Evolutionary conservation across 1,140 invertebrate species (phyloP), one percentile per base, ranked within the genome.

Genomic region (Anagrus nilaparvatae): DNA sequence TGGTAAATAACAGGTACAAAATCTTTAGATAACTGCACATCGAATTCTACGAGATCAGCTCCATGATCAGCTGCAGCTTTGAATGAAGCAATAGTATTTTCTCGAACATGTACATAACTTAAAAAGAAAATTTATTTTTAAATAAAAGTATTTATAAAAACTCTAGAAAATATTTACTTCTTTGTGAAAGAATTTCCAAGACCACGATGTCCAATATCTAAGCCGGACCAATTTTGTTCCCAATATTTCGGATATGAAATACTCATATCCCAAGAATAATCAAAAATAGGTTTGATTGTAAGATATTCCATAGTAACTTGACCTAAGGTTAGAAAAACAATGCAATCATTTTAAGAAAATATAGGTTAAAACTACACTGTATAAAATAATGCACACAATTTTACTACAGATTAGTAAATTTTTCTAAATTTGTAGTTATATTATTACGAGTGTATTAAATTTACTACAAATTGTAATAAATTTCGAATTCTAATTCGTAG

Each of bases 1-100:
- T 97, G 94, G 70, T 95, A 97, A 38, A 97, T 82, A 23, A 97
- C 87, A 17, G 94, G 92, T 49, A 95, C 77, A 47, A 85, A 72
- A 67, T 97, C 93, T 70, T 93, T 95, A 47, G 88, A 91, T 17
- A 97, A 68, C 60, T 96, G 89, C 12, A 97, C 91, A 74, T 97
- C 94, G 71, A 97, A 94, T 67, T 97, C 94, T 19, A 97, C 84
- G 67, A 92, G 82, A 61, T 97, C 92, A n/a, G 81, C 82, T 41
- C 93, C 93, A 65, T 86, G 85, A 45, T 80, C 75, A 25, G 83
- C 84, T 20, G 93, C 92, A 46, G 83, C 82, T 58, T 87, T 87
- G 46, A 97, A 72, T 13, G 91, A 96, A n/a, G 89, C 90, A 43
- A 96, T 81, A 4, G 92, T 96, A 59, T 97, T 96, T 71, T 97